phyloP scores from a whole-genome alignment of 1,140 invertebrate genomes.

The Drosophila navojoa region DNA sequence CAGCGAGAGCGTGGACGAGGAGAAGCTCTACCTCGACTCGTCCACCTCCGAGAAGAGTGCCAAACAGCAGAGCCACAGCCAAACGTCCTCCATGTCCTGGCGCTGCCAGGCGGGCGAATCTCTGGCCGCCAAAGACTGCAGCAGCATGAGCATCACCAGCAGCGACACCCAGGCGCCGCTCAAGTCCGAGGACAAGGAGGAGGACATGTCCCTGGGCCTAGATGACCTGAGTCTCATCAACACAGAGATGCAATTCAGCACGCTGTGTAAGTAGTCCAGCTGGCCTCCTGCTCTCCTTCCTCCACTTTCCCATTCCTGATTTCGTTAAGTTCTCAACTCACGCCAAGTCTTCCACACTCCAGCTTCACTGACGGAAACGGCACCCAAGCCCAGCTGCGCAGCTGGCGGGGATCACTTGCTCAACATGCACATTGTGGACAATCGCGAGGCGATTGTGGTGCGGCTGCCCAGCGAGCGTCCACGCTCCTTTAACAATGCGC shows the following conservation, averaged over 20 bases:
- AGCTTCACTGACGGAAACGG: slow-evolving; percentile 75
- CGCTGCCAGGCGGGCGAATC: slow-evolving; percentile 87
- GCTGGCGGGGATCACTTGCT: slow-evolving; percentile 49
- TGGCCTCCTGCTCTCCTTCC: too few relatives aligned
- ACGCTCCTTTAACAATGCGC: slow-evolving; percentile 86
- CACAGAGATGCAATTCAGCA: slow-evolving; percentile 76
- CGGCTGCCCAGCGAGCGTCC: slow-evolving; percentile 57
- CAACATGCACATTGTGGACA: slow-evolving; percentile 70
- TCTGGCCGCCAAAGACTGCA: slow-evolving; percentile 86
- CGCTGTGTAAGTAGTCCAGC: slow-evolving; percentile 65
- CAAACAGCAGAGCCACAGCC: slow-evolving; percentile 84
- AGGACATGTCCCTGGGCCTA: slow-evolving; percentile 65
- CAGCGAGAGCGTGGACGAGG: slow-evolving; percentile 79
- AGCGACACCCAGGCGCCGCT: slow-evolving; percentile 83
- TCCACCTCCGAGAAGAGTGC: slow-evolving; percentile 79
- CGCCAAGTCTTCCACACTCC: not conserved
- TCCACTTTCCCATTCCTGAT: not conserved
- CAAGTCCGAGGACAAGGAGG: slow-evolving; percentile 54
- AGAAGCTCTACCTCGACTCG: slow-evolving; percentile 80
- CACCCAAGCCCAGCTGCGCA: slow-evolving; percentile 31
- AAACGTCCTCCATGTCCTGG: slow-evolving; percentile 84
- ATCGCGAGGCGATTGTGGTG: slow-evolving; percentile 44
- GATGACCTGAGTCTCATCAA: slow-evolving; percentile 71
- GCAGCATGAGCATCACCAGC: slow-evolving; percentile 85
- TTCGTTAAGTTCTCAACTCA: not conserved